Evolutionary conservation across 2,113 vertebrate species (phyloP).

Genomic region (Podocnemis expansa): DNA sequence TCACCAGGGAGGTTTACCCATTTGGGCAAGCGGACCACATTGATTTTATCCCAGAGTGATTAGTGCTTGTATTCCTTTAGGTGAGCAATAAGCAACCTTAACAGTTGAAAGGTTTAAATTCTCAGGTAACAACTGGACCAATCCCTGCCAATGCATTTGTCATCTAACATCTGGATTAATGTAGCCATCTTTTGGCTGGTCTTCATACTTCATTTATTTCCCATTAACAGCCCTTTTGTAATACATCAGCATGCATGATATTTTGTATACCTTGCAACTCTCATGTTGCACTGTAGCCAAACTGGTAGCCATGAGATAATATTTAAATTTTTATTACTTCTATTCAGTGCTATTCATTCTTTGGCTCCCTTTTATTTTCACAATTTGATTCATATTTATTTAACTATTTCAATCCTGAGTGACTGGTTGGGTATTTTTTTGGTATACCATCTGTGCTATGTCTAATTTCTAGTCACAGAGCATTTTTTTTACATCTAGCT

Average conservation of each 20-base stretch:
- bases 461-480: constrained; percentile 1
- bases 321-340: constrained; percentile 34
- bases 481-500: constrained; percentile 63
- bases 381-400: constrained; percentile 49
- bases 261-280: background rate
- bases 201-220: background rate
- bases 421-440: background rate
- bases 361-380: background rate
- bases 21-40: too few relatives aligned
- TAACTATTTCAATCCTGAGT: background rate
- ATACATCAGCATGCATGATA: background rate
- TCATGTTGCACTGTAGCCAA: background rate
- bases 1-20: too few relatives aligned
- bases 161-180: background rate
- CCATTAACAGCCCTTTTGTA: background rate
- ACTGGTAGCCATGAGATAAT: background rate
- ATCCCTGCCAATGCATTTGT: background rate
- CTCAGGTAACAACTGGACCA: too few relatives aligned
- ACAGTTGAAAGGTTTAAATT: too few relatives aligned
- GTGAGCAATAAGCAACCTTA: too few relatives aligned
- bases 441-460: constrained; percentile 58
- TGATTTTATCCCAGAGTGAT: too few relatives aligned
- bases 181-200: background rate
- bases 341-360: background rate
- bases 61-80: too few relatives aligned